phyloP scores from a whole-genome alignment of 2,888 invertebrate genomes.

The Eupithecia tripunctaria region DNA sequence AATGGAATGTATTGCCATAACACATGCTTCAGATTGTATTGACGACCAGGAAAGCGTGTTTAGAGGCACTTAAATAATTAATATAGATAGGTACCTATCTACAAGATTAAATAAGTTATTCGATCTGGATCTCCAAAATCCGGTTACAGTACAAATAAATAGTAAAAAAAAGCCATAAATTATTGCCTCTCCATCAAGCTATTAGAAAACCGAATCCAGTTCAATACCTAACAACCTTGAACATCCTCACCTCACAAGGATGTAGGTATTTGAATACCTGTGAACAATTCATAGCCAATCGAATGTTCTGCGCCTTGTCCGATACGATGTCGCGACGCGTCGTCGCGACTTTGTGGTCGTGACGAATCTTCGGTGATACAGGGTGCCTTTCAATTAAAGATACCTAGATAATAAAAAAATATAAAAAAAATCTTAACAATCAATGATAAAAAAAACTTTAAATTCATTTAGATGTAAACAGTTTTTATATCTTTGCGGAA shows the following conservation, averaged over 20 bases:
- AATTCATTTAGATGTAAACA: too few relatives aligned
- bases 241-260: conserved; percentile 19
- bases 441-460: too few relatives aligned
- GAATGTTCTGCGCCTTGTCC: conserved; percentile 21
- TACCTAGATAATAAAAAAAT: too few relatives aligned
- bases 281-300: conserved; percentile 13
- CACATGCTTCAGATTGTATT: too few relatives aligned
- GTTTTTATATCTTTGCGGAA: too few relatives aligned
- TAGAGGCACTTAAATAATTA: background rate
- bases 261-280: conserved; percentile 16
- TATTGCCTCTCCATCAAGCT: conserved; percentile 26
- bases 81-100: background rate
- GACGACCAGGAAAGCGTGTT: too few relatives aligned
- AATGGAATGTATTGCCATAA: too few relatives aligned
- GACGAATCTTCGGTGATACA: too few relatives aligned
- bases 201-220: conserved; percentile 27
- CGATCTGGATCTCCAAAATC: conserved; percentile 18
- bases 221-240: conserved; percentile 29
- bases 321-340: conserved; percentile 1
- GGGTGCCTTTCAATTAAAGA: too few relatives aligned
- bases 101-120: conserved; percentile 8
- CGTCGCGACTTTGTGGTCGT: background rate
- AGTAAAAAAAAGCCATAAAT: conserved; percentile 22
- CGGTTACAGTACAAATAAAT: conserved; percentile 15
- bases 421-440: too few relatives aligned